These are phyloP conservation scores for Conistra vaccinii DNA, from an alignment of 2,888 invertebrate species.

Conservation along the genomic window DNA sequence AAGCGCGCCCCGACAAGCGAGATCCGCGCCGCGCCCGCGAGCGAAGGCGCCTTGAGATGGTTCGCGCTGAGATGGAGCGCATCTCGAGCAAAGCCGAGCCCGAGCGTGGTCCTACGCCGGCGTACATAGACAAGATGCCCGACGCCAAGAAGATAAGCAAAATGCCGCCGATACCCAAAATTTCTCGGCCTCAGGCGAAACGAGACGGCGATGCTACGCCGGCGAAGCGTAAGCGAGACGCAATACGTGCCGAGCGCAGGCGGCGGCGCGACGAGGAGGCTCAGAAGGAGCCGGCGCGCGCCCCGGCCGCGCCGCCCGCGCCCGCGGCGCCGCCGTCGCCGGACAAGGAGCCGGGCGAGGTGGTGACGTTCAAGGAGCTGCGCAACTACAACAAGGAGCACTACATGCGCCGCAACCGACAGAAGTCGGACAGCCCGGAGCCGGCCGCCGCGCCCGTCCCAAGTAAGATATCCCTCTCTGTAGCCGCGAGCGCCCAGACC, in stretches of 20 bases:
- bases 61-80: slow-evolving; percentile 61
- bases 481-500: slow-evolving; percentile 37
- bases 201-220: slow-evolving; percentile 66
- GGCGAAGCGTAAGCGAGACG: slow-evolving; percentile 56
- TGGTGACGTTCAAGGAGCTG: slow-evolving; percentile 90
- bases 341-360: slow-evolving; percentile 56
- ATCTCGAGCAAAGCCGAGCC: slow-evolving; percentile 38
- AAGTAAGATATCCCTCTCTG: slow-evolving; percentile 87
- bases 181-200: slow-evolving; percentile 63
- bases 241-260: slow-evolving; percentile 51
- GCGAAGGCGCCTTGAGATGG: slow-evolving; percentile 66
- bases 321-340: slow-evolving; percentile 52
- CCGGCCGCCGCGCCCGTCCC: slow-evolving; percentile 66
- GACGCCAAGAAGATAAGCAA: slow-evolving; percentile 81
- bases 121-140: slow-evolving; percentile 74
- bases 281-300: slow-evolving; percentile 64
- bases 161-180: slow-evolving; percentile 86
- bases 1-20: slow-evolving; percentile 69
- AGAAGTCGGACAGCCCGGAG: slow-evolving; percentile 91
- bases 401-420: slow-evolving; percentile 92
- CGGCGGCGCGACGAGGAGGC: slow-evolving; percentile 69
- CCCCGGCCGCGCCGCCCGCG: slow-evolving; percentile 58
- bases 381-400: slow-evolving; percentile 91
- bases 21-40: slow-evolving; percentile 60
- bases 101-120: slow-evolving; percentile 58